These are phyloP conservation scores for Leucophora obtusa DNA, from an alignment of 2,888 invertebrate genomes.

Conservation along the genomic window DNA sequence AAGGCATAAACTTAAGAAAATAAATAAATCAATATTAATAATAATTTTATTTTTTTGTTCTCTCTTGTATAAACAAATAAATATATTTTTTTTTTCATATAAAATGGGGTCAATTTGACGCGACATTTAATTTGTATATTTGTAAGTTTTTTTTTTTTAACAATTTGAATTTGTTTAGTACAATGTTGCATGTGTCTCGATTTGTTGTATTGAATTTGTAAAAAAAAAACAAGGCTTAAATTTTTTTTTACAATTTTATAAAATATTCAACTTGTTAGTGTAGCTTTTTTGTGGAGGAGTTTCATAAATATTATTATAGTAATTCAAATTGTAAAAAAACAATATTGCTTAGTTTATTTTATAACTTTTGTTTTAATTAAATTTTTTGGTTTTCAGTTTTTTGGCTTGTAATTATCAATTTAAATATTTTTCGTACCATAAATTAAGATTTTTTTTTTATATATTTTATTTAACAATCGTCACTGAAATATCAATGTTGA, in stretches of 20 bases:
- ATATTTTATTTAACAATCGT: constrained; percentile 11
- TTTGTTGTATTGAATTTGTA: too few species aligned
- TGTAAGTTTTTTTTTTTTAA: background rate
- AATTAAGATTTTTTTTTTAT: background rate
- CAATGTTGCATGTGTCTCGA: constrained; percentile 4
- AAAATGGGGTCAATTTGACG: constrained; percentile 64
- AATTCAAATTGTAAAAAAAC: background rate
- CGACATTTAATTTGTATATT: constrained; percentile 55
- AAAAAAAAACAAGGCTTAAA: background rate
- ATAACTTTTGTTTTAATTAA: constrained; percentile 10
- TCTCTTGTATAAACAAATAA: background rate
- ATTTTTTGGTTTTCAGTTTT: background rate
- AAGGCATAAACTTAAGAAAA: background rate
- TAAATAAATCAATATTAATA: constrained; percentile 58
- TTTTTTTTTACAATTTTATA: constrained; percentile 5
- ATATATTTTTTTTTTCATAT: constrained; percentile 8
- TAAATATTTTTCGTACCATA: background rate
- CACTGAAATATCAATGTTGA: constrained; percentile 31
- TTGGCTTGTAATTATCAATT: background rate
- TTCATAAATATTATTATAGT: constrained; percentile 10
- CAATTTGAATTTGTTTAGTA: background rate
- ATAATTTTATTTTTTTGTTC: constrained; percentile 15
- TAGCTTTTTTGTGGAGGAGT: constrained; percentile 27
- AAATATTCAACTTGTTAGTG: constrained; percentile 14
- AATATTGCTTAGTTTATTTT: background rate